Conservation (phyloP, 2,888 invertebrate species). For the Agrochola litura region DNA sequence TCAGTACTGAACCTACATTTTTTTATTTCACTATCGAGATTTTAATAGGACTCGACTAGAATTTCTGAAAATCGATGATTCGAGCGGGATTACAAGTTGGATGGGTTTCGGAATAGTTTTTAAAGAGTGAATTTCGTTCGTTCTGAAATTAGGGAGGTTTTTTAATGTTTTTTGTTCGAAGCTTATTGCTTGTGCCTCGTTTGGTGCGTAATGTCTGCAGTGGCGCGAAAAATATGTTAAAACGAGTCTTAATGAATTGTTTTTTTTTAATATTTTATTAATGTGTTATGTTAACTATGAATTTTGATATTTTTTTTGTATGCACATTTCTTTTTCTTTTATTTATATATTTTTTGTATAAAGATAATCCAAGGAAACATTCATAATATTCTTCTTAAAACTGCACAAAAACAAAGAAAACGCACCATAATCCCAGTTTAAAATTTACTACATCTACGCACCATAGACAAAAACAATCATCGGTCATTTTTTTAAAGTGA, state of each 20-base stretch:
- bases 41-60: slow-evolving; percentile 83
- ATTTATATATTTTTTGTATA: neutral
- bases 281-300: neutral
- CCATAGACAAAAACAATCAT: slow-evolving; percentile 51
- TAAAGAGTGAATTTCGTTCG: slow-evolving; percentile 54
- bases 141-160: slow-evolving; percentile 49
- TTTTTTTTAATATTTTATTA: no score
- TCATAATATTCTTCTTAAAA: neutral
- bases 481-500: slow-evolving; percentile 60
- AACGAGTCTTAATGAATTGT: neutral
- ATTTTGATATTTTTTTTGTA: neutral
- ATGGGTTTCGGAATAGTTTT: slow-evolving; percentile 67
- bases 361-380: neutral
- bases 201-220: slow-evolving; percentile 52
- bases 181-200: slow-evolving; percentile 34
- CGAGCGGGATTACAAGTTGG: slow-evolving; percentile 66
- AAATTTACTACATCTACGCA: slow-evolving; percentile 11
- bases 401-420: neutral
- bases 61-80: slow-evolving; percentile 83
- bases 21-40: slow-evolving; percentile 78
- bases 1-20: slow-evolving; percentile 85
- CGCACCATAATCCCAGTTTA: neutral
- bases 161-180: slow-evolving; percentile 33
- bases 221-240: slow-evolving; percentile 34
- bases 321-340: neutral